Conservation (phyloP, 2,888 invertebrate species). For the Portevinia maculata region DNA sequence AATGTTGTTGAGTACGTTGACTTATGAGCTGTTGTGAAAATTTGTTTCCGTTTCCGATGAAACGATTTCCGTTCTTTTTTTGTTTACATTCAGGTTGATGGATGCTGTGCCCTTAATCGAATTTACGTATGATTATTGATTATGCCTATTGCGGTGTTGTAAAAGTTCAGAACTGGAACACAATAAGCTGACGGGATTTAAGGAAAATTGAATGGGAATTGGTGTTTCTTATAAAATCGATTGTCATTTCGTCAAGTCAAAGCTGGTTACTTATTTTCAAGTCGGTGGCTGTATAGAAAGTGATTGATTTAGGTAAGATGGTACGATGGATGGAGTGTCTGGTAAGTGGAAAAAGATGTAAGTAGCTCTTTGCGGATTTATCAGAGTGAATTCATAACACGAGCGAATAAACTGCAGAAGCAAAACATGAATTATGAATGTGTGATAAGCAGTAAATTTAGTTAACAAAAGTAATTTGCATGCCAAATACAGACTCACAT, state of each 20-base stretch:
- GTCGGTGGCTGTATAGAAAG: slow-evolving; percentile 20
- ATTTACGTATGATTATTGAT: slow-evolving; percentile 42
- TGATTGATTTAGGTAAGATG: slow-evolving; percentile 16
- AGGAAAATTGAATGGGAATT: slow-evolving; percentile 45
- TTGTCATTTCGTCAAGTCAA: slow-evolving; percentile 23
- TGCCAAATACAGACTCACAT: too few relatives aligned
- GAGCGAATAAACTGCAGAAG: background rate
- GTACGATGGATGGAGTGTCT: background rate
- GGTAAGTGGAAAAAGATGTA: slow-evolving; percentile 13
- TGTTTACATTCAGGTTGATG: slow-evolving; percentile 3
- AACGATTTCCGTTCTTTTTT: slow-evolving; percentile 11
- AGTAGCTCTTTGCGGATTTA: background rate
- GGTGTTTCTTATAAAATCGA: slow-evolving; percentile 30
- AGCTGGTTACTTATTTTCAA: slow-evolving; percentile 32
- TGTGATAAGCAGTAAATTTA: too few relatives aligned
- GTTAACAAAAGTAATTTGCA: too few relatives aligned
- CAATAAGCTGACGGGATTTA: slow-evolving; percentile 33
- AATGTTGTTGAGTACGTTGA: slow-evolving; percentile 36
- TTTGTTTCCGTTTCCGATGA: slow-evolving; percentile 30
- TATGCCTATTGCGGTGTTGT: slow-evolving; percentile 31
- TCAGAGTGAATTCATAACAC: background rate
- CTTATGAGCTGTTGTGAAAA: slow-evolving; percentile 30
- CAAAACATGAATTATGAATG: background rate
- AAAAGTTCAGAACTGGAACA: background rate
- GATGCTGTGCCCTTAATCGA: slow-evolving; percentile 39